phyloP scores from a whole-genome alignment of 2,888 invertebrate species.

The Amphimallon solstitiale region DNA sequence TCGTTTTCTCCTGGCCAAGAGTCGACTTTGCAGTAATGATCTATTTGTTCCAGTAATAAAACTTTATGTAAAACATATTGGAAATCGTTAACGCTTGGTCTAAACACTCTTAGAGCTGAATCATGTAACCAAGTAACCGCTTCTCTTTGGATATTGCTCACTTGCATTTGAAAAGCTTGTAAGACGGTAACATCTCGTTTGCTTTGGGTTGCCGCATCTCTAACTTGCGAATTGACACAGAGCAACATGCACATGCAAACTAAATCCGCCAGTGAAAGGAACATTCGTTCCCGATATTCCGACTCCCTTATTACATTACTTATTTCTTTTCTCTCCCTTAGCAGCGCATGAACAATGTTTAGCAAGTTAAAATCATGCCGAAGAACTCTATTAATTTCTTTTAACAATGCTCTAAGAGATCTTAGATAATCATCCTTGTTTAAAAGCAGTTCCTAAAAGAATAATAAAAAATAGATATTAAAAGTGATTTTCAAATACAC shows the following conservation, averaged over 20 bases:
- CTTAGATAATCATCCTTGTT: conserved; percentile 91
- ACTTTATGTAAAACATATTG: conserved; percentile 82
- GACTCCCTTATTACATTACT: conserved; percentile 70
- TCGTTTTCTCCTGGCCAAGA: conserved; percentile 94
- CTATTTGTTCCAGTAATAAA: conserved; percentile 79
- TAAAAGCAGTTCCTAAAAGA: conserved; percentile 82
- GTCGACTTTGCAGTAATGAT: conserved; percentile 83
- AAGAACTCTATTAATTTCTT: conserved; percentile 89
- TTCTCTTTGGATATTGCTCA: conserved; percentile 81
- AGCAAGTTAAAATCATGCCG: conserved; percentile 83
- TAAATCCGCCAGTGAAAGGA: conserved; percentile 84
- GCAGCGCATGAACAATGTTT: conserved; percentile 81
- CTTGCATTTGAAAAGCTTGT: conserved; percentile 60
- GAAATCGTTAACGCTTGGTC: conserved; percentile 77
- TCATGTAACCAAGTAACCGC: conserved; percentile 90
- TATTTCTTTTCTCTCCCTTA: conserved; percentile 73
- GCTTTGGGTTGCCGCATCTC: conserved; percentile 71
- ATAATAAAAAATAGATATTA: conserved; percentile 44
- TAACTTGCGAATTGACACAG: conserved; percentile 76
- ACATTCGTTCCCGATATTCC: conserved; percentile 84
- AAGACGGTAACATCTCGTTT: conserved; percentile 65
- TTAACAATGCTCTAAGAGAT: conserved; percentile 83
- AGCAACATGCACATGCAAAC: conserved; percentile 86
- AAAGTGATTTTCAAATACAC: too few relatives aligned
- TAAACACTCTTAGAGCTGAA: conserved; percentile 78